Evolutionary conservation across 2,797 vertebrate genomes (phyloP).

Genomic region (Danio choprae): DNA sequence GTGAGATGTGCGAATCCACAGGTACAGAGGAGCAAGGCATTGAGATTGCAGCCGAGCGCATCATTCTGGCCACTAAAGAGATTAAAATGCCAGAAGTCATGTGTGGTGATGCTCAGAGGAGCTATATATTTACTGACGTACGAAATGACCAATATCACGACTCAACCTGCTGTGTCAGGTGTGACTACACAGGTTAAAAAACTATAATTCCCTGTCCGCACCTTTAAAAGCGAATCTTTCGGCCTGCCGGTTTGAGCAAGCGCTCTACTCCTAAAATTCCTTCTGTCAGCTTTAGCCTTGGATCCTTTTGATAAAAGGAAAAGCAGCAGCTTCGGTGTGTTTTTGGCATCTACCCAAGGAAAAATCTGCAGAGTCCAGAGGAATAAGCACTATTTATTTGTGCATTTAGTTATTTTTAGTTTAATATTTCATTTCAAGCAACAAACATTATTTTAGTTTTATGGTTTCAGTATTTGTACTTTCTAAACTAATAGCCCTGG

Average conservation of each 20-base stretch:
- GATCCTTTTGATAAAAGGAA: conserved; percentile 17
- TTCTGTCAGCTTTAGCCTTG: conserved; percentile 16
- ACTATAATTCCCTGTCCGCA: conserved; percentile 29
- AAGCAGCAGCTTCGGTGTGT: conserved; percentile 14
- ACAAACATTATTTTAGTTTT: no score
- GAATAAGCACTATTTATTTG: neutral
- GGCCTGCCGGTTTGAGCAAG: conserved; percentile 13
- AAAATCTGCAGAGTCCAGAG: conserved; percentile 30
- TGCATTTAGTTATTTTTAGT: no score
- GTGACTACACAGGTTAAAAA: conserved; percentile 27
- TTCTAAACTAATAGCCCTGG: no score
- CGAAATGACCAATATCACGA: conserved; percentile 40
- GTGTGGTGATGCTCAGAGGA: neutral
- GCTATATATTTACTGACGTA: conserved; percentile 31
- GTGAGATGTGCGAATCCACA: conserved; percentile 40
- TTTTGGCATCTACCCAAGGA: conserved; percentile 34
- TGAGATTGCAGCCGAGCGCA: conserved; percentile 6
- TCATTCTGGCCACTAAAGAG: conserved; percentile 38
- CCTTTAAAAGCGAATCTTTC: conserved; percentile 34
- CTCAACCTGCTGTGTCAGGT: conserved; percentile 43
- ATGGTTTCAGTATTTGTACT: no score
- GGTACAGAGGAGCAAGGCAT: conserved; percentile 14
- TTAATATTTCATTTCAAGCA: no score
- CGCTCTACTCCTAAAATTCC: neutral
- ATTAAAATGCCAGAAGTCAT: conserved; percentile 40